Conservation (phyloP, 1,140 invertebrate genomes). For the Brachionus koreanus region DNA sequence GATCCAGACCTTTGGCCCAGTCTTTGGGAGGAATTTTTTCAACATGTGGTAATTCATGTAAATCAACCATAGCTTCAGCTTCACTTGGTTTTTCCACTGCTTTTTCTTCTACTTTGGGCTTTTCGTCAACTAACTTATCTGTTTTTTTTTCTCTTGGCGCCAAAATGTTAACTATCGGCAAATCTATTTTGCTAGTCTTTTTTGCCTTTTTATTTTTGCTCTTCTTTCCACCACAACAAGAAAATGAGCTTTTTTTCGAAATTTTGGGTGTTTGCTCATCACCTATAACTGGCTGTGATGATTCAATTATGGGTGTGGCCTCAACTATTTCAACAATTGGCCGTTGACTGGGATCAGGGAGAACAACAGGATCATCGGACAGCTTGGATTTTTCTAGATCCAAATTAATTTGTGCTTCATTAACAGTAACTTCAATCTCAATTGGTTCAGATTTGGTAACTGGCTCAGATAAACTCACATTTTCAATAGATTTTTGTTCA, state of each 20-base stretch:
- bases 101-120: neutral
- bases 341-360: neutral
- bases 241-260: neutral
- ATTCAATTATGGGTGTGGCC: neutral
- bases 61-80: neutral
- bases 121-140: neutral
- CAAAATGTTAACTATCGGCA: neutral
- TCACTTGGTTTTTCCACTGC: neutral
- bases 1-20: slow-evolving; percentile 17
- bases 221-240: neutral
- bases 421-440: neutral
- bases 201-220: neutral
- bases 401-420: neutral
- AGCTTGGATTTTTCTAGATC: neutral
- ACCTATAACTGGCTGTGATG: neutral
- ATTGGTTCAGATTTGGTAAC: neutral
- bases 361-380: slow-evolving; percentile 8
- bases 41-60: neutral
- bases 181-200: neutral
- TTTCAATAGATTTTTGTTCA: neutral
- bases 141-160: neutral
- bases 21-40: neutral
- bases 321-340: neutral
- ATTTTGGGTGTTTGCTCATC: neutral
- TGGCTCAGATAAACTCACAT: neutral